Evolutionary conservation across 2,888 invertebrate genomes (phyloP).

Genomic region (Poecilobothrus nobilitatus): DNA sequence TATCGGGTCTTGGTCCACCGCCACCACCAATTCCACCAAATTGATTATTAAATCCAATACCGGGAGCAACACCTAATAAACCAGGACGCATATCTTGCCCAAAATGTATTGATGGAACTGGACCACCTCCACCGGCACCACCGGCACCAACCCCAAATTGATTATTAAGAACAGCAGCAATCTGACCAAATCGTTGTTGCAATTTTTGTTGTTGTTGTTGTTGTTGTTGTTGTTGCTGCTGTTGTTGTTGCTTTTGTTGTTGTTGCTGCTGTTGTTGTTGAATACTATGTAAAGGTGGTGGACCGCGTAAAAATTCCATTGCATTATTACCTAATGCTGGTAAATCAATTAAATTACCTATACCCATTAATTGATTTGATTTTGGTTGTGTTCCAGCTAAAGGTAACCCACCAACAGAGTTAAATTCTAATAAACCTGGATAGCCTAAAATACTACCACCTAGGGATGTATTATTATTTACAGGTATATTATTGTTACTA

Average conservation of each 20-base stretch:
- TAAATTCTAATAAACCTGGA: not conserved
- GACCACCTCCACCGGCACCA: conserved; percentile 40
- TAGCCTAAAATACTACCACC: not conserved
- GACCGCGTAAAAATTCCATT: conserved; percentile 33
- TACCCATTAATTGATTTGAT: conserved; percentile 34
- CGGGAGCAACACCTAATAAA: conserved; percentile 51
- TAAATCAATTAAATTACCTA: conserved; percentile 16
- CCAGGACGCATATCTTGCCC: conserved; percentile 46
- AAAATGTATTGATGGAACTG: conserved; percentile 27
- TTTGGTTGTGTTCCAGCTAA: not conserved
- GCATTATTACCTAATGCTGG: conserved; percentile 15
- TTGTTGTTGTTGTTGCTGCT: conserved; percentile 12
- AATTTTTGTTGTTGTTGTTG: conserved; percentile 18
- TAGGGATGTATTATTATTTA: not conserved
- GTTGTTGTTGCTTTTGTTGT: conserved; percentile 25
- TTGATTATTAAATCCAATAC: conserved; percentile 32
- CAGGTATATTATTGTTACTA: not conserved
- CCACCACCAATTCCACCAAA: conserved; percentile 44
- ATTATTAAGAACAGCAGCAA: conserved; percentile 32
- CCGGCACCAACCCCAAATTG: conserved; percentile 43
- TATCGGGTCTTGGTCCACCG: not conserved
- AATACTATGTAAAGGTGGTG: conserved; percentile 28
- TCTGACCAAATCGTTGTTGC: conserved; percentile 24
- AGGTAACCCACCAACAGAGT: not conserved
- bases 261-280: not conserved